Base-by-base conservation (phyloP, 2,113 vertebrate genomes). In the Nannospalax galili region DNA sequence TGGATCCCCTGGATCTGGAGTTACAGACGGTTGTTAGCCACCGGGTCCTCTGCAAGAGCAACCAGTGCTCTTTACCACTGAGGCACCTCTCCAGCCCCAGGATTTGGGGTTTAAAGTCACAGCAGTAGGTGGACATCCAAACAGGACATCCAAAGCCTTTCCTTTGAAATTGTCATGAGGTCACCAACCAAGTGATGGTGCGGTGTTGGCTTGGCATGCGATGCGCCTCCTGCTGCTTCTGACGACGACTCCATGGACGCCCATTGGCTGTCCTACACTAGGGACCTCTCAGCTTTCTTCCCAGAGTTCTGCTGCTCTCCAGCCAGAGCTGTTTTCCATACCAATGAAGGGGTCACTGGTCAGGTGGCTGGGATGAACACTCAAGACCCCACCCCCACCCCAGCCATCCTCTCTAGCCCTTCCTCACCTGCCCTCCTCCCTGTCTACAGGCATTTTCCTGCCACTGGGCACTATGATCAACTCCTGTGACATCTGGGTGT, bases 231-330 rank as follows among this genome's bases (percentile, higher is more conserved):
- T 45, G 1, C 62, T 35, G 28, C 30, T 73, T 1, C 30, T 37
- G 26, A 19, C 0, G 0, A 17, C 16, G 17, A 37, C 1, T 62
- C n/a, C 22, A 32, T 1, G 5, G 30, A 16, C 1, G 19, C 20
- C 48, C 15, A 1, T 3, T 11, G 0, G 20, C 9, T 0, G 0
- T 19, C 10, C 2, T 0, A n/a, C 20, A 7, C 2, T 1, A 26
- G 4, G 30, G n/a, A 3, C 14, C 15, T 8, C 28, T 37, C 48
- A 14, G 58, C 78, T 15, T 1, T 11, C 26, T 52, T 84, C 45
- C 40, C 35, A 32, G 45, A 60, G 64, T n/a, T 2, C 1, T 24
- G 4, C 3, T 1, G 32, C 20, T 11, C 20, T 67, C 1, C 1
- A 65, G 22, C 7, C 72, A 16, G 48, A 52, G 16, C 35, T 8